Conservation (phyloP, 2,888 invertebrate species). For the Allophyes oxyacanthae region DNA sequence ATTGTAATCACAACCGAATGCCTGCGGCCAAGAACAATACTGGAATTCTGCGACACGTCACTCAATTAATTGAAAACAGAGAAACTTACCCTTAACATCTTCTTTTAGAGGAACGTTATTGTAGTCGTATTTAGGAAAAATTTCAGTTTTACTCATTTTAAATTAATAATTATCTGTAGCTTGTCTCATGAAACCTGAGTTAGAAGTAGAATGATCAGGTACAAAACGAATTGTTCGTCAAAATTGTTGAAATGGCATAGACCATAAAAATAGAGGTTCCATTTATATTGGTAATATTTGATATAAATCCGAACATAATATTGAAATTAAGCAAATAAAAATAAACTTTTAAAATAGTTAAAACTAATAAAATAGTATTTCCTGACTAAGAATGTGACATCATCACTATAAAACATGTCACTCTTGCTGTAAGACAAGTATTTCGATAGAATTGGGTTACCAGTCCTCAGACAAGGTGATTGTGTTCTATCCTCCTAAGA, state of each 20-base stretch:
- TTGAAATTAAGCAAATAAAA: no score
- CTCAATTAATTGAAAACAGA: neutral
- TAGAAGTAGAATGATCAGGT: conserved; percentile 9
- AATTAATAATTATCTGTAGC: neutral
- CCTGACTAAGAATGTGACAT: no score
- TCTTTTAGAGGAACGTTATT: conserved; percentile 39
- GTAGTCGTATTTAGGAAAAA: conserved; percentile 25
- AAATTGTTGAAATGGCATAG: conserved; percentile 12
- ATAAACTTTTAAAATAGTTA: no score
- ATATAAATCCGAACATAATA: no score
- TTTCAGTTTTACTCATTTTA: conserved; percentile 28
- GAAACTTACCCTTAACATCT: conserved; percentile 28
- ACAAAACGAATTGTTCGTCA: neutral
- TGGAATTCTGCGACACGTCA: neutral
- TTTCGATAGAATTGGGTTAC: no score
- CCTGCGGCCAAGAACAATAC: no score
- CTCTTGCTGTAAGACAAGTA: no score
- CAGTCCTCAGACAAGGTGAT: no score
- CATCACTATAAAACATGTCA: no score
- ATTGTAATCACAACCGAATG: no score
- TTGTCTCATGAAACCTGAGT: conserved; percentile 5
- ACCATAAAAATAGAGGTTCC: conserved; percentile 15
- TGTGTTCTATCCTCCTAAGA: no score
- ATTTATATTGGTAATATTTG: neutral
- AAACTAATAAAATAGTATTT: no score